Base-by-base conservation (phyloP, 2,888 invertebrate genomes). In the Peribatodes rhomboidaria region DNA sequence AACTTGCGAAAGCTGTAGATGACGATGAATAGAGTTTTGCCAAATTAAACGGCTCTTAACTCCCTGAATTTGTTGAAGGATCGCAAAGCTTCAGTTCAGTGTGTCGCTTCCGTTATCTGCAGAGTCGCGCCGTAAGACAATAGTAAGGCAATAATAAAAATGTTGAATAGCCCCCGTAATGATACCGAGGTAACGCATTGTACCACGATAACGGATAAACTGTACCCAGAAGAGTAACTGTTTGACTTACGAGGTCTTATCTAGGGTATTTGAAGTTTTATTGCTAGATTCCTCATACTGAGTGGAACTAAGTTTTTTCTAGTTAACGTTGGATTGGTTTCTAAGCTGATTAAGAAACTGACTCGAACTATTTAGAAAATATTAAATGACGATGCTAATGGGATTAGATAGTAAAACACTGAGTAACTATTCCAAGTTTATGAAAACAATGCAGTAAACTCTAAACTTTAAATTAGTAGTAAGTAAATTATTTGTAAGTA, bases 71-170 rank as follows among this genome's bases (percentile, higher is more conserved):
- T 31, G 7, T 13, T 44, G 41, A 54, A 54, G 39, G 31, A 20
- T 46, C 0, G 7, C 18, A 46, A 58, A 68, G 33, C 35, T 59
- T 8, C 0, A 3, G 0, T 9, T 0, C 81, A 2, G 74, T 89
- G 75, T 84, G 83, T 86, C 75, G 16, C 75, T 1, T 8, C 27
- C 63, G 87, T 90, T 92, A 92, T 92, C 92, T 86, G 77, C 65
- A 81, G 79, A 85, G 92, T 88, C 88, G 90, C 87, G 91, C 89
- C 90, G 89, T 92, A 92, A 93, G 93, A 92, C 93, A 92, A 93
- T 92, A 91, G 91, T 92, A 92, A 89, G 81, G 88, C 89, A 93
- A 93, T 93, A 92, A 93, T 94, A 93, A 93, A 94, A 94, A 94
- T 94, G 94, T 92, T 93, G 92, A 93, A 93, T 93, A 89, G 93